Base-by-base conservation (phyloP, 2,797 vertebrate species). In the Paedocypris micromegethes region DNA sequence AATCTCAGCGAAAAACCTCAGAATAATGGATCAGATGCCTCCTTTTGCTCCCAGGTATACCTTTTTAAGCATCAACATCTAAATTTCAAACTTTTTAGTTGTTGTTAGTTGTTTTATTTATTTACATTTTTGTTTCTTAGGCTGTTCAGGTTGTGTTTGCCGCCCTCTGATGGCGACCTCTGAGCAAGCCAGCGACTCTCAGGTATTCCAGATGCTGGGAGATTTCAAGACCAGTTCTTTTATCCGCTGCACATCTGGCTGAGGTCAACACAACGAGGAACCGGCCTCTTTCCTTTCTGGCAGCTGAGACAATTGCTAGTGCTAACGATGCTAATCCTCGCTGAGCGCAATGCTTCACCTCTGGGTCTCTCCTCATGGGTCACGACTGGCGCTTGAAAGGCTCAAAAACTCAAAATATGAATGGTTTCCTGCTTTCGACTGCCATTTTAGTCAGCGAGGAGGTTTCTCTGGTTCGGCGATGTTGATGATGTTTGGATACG, bases 21-120 rank as follows among this genome's bases (percentile, higher is more conserved):
- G 93, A 79, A 92, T 98, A 76, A 97, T 96, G 93, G 96, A 99
- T 84, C 93, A 94, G 89, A 95, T 95, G 92, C 93, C 95, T 40
- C 90, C 90, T 68, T 87, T 86, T 75, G 94, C 95, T 48, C 94
- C 97, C 49, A 91, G 96, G 97, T 98, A 90, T 62, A 58, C 43
- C 42, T 3, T 68, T 44, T 41, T 39, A 58, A 63, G 23, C 6
- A 5, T 5, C 43, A 6, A 41, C 40, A 8, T 48, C 42, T 23
- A 66, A 59, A 53, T 40, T 37, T 3, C 2, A 66, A 50, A 42
- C 3, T 2, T 0, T 5, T 48, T 50, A 9, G 37, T 40, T 2
- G 7, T 37, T 2, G 6, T 49, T 23, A 42, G 46, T 23, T 8
- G n/a, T 40, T n/a, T 3, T 3, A 41, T 58, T 57, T n/a, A 58